These are phyloP conservation scores for Phyllotreta cruciferae DNA, from an alignment of 2,888 invertebrate genomes.

Conservation along the genomic window DNA sequence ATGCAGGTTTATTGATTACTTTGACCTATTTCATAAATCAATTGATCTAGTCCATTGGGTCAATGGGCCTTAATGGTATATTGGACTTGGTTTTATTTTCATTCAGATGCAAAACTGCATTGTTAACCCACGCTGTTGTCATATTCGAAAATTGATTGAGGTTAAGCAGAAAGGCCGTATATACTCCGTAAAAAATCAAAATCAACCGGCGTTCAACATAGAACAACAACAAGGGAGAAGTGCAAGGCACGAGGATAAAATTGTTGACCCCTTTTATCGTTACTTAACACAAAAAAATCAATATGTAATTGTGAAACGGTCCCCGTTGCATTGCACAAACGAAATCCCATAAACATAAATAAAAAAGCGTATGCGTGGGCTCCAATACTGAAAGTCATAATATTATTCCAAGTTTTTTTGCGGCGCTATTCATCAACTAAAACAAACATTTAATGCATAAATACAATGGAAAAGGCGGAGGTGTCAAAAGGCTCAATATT, in stretches of 20 bases:
- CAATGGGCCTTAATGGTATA: conserved; percentile 9
- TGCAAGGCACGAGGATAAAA: too few relatives aligned
- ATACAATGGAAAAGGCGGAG: conserved; percentile 16
- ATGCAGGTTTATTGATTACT: too few relatives aligned
- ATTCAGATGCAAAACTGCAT: conserved; percentile 26
- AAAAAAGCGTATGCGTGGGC: conserved; percentile 3
- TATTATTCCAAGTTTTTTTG: conserved; percentile 7
- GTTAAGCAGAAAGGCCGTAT: conserved; percentile 20
- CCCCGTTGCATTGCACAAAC: too few relatives aligned
- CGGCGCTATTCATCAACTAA: conserved; percentile 10
- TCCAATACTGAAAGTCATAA: not conserved
- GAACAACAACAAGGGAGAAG: not conserved
- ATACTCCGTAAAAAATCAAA: not conserved
- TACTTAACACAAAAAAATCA: too few relatives aligned
- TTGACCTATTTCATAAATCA: too few relatives aligned
- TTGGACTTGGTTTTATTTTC: conserved; percentile 19
- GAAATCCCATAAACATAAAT: not conserved
- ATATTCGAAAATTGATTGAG: conserved; percentile 28
- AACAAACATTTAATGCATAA: conserved; percentile 10
- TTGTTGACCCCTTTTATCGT: too few relatives aligned
- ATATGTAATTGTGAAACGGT: too few relatives aligned
- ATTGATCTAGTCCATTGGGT: too few relatives aligned
- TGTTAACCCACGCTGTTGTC: conserved; percentile 29
- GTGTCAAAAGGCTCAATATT: conserved; percentile 11
- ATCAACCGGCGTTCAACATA: conserved; percentile 4